These are phyloP conservation scores for Camponotus vicinus DNA, from an alignment of 1,140 invertebrate genomes.

Conservation along the genomic window DNA sequence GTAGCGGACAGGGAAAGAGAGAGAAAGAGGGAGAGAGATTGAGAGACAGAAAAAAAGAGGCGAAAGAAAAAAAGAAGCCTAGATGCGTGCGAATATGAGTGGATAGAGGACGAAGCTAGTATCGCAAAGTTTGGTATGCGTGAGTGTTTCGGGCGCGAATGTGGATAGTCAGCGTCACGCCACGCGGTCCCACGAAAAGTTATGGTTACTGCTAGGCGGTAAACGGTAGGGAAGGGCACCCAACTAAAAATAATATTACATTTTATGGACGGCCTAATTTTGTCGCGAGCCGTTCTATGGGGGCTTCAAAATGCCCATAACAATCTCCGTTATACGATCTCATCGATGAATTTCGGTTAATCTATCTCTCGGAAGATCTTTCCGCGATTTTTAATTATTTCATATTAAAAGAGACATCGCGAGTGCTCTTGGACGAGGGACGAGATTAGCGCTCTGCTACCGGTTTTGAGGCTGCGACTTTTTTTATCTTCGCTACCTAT, in stretches of 20 bases:
- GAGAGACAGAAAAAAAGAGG: slow-evolving; percentile 58
- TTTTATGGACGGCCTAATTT: slow-evolving; percentile 82
- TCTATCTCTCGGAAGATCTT: slow-evolving; percentile 76
- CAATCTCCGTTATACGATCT: slow-evolving; percentile 72
- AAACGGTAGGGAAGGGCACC: slow-evolving; percentile 63
- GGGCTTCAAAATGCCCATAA: slow-evolving; percentile 63
- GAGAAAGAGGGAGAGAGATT: background rate
- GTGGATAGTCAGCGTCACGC: slow-evolving; percentile 83
- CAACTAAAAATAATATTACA: slow-evolving; percentile 84
- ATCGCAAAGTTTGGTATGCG: slow-evolving; percentile 79
- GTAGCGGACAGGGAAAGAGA: slow-evolving; percentile 21
- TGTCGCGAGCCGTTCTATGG: slow-evolving; percentile 60
- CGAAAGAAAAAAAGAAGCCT: background rate
- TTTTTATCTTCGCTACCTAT: slow-evolving; percentile 18
- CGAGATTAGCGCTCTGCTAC: slow-evolving; percentile 11
- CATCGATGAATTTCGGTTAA: slow-evolving; percentile 62
- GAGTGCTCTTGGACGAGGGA: background rate
- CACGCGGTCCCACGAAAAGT: slow-evolving; percentile 81
- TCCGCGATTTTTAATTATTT: slow-evolving; percentile 67
- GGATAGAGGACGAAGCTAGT: slow-evolving; percentile 74
- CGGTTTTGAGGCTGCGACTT: background rate
- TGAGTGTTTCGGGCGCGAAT: slow-evolving; percentile 78
- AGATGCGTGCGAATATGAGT: slow-evolving; percentile 63
- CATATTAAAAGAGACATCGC: slow-evolving; percentile 59
- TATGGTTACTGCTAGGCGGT: slow-evolving; percentile 82